A percentile compares a stretch with the other conserved stretches of the same genome.
phyloP scores from a whole-genome alignment of 2,113 vertebrate genomes.

The Istiophorus platypterus region DNA sequence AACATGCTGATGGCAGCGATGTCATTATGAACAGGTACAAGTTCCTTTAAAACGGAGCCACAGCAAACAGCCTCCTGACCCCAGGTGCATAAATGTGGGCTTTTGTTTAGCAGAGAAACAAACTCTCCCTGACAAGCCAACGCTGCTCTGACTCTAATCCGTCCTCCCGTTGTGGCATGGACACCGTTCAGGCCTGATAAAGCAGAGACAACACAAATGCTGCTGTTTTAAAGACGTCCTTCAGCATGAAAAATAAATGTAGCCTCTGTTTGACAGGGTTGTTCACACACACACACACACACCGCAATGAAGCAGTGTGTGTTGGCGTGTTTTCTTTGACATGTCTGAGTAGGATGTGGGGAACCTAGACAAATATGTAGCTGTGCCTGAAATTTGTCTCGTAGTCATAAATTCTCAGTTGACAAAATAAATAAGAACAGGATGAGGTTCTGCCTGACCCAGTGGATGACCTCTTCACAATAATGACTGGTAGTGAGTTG shows the following conservation, averaged over 20 bases:
- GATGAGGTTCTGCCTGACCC: conserved; percentile 32
- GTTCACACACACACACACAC: conserved; percentile 52
- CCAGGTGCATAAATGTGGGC: background rate
- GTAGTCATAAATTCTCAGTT: conserved; percentile 70
- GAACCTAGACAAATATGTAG: conserved; percentile 40
- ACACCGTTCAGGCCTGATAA: conserved; percentile 54
- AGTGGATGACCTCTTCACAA: conserved; percentile 46
- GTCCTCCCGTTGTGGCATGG: conserved; percentile 67
- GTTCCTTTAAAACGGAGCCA: background rate
- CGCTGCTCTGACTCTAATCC: conserved; percentile 62
- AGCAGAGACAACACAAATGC: conserved; percentile 45
- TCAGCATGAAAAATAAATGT: conserved; percentile 63
- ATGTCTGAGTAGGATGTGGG: conserved; percentile 45
- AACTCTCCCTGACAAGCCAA: background rate
- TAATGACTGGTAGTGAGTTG: conserved; percentile 9
- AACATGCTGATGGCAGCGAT: background rate
- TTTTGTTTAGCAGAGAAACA: conserved; percentile 25
- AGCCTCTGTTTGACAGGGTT: conserved; percentile 71
- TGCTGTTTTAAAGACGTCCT: conserved; percentile 66
- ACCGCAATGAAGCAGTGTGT: conserved; percentile 55
- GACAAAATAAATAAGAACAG: conserved; percentile 53
- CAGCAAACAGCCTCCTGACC: background rate
- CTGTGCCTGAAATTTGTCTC: conserved; percentile 61
- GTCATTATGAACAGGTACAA: background rate
- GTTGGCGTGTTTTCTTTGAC: conserved; percentile 75